Percentiles rank a stretch among this genome's conserved stretches.
Evolutionary conservation across 2,113 vertebrate species (phyloP).

Genomic region (Lampris incognitus): DNA sequence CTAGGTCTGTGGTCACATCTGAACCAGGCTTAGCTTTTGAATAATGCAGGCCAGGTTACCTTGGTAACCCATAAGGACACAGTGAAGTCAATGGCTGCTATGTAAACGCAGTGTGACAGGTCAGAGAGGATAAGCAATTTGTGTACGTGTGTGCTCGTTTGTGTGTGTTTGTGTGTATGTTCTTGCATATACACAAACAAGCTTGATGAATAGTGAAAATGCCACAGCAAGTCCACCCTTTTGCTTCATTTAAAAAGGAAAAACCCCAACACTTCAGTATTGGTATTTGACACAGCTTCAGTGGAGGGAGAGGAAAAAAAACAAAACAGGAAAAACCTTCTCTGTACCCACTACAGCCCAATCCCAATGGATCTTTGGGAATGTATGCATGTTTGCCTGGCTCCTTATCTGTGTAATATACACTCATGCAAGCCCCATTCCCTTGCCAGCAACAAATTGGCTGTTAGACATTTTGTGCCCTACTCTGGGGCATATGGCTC

Average conservation of each 20-base stretch:
- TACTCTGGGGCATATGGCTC: constrained; percentile 59
- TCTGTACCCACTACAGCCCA: constrained; percentile 27
- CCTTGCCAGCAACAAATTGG: constrained; percentile 50
- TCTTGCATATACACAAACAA: constrained; percentile 1
- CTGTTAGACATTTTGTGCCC: constrained; percentile 57
- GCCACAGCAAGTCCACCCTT: constrained; percentile 8
- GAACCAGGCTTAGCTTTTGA: constrained; percentile 66
- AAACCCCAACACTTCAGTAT: not conserved
- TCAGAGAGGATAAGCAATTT: constrained; percentile 59
- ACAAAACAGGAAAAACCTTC: constrained; percentile 14
- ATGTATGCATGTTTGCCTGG: constrained; percentile 35
- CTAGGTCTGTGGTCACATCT: constrained; percentile 55
- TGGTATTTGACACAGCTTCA: constrained; percentile 23
- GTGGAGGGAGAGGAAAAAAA: not conserved
- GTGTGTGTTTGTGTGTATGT: constrained; percentile 16
- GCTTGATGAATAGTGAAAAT: constrained; percentile 32
- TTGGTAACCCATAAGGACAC: constrained; percentile 69
- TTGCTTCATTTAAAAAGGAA: not conserved
- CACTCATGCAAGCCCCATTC: constrained; percentile 42
- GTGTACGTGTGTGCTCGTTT: constrained; percentile 46
- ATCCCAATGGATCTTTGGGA: constrained; percentile 31
- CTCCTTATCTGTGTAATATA: constrained; percentile 47
- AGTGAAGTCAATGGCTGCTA: constrained; percentile 53
- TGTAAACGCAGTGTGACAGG: constrained; percentile 69
- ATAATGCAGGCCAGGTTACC: constrained; percentile 76